Percentiles rank a stretch among this genome's conserved stretches.
Evolutionary conservation across 2,888 invertebrate species (phyloP).

Genomic region (Xestia xanthographa): DNA sequence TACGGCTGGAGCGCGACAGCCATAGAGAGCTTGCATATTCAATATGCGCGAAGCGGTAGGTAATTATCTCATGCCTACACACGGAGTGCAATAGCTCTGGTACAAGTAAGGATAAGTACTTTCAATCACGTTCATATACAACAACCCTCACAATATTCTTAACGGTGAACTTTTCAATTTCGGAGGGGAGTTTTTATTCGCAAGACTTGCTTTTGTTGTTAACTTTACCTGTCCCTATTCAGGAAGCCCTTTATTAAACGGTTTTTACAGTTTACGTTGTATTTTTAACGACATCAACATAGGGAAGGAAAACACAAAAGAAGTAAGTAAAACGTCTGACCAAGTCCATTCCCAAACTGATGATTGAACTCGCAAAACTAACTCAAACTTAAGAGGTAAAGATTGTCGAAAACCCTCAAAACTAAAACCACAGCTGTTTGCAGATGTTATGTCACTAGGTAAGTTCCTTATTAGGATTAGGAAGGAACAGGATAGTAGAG

Average conservation of each 20-base stretch:
- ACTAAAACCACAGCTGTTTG: conserved; percentile 20
- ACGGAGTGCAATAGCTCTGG: conserved; percentile 34
- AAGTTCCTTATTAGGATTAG: background rate
- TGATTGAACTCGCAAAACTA: conserved; percentile 4
- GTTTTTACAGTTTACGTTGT: conserved; percentile 1
- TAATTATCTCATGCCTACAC: too few relatives aligned
- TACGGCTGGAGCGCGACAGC: too few relatives aligned
- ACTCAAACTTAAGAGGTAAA: conserved; percentile 1
- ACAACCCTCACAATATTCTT: conserved; percentile 20
- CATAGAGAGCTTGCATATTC: too few relatives aligned
- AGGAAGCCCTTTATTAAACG: conserved; percentile 14
- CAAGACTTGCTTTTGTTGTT: conserved; percentile 33
- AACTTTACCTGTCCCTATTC: conserved; percentile 37
- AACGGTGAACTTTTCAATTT: conserved; percentile 1
- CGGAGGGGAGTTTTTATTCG: conserved; percentile 24
- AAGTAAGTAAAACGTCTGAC: background rate
- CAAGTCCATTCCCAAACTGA: background rate
- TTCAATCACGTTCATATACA: conserved; percentile 20
- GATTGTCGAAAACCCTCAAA: conserved; percentile 1
- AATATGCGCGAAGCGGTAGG: too few relatives aligned
- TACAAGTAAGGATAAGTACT: conserved; percentile 29
- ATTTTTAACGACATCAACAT: background rate
- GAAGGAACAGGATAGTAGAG: conserved; percentile 23
- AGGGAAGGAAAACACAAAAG: conserved; percentile 26
- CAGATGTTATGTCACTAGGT: conserved; percentile 2